These are phyloP conservation scores for Gallinago paraguaiae DNA, from an alignment of 2,113 vertebrate genomes.

Conservation along the genomic window DNA sequence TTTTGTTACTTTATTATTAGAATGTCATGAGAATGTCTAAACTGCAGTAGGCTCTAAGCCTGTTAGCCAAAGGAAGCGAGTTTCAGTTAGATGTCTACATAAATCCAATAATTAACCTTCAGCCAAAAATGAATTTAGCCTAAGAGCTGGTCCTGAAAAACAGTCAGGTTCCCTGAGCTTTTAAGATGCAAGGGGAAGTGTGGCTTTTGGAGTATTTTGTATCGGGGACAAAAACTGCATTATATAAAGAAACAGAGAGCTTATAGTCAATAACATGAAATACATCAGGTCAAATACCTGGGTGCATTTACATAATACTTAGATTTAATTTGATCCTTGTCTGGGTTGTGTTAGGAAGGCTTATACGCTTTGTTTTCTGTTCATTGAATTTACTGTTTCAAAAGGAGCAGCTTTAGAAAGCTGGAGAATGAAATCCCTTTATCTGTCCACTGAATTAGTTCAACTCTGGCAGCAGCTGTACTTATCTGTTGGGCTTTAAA, in stretches of 20 bases:
- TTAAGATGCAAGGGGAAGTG: not conserved
- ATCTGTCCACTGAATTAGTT: slow-evolving; percentile 25
- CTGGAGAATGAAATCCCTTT: slow-evolving; percentile 36
- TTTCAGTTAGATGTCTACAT: not conserved
- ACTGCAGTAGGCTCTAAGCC: not conserved
- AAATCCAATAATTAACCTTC: not conserved
- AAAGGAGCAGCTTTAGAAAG: not conserved
- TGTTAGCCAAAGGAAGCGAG: not conserved
- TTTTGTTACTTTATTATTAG: not conserved
- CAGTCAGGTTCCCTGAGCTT: not conserved
- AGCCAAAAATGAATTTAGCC: not conserved
- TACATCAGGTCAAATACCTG: not conserved
- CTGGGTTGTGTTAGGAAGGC: not conserved
- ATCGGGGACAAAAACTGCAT: accelerated
- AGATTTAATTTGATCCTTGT: slow-evolving; percentile 22
- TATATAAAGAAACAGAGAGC: not conserved
- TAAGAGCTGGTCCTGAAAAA: not conserved
- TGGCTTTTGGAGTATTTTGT: not conserved
- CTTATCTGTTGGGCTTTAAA: not conserved
- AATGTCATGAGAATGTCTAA: not conserved
- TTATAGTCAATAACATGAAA: not conserved
- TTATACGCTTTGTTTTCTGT: not conserved
- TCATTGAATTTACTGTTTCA: slow-evolving; percentile 8
- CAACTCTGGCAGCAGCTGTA: not conserved
- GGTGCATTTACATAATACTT: not conserved